Percentiles rank a stretch among this genome's conserved stretches.
Conservation (phyloP, 2,797 vertebrate species). For the Labeo calbasu region DNA sequence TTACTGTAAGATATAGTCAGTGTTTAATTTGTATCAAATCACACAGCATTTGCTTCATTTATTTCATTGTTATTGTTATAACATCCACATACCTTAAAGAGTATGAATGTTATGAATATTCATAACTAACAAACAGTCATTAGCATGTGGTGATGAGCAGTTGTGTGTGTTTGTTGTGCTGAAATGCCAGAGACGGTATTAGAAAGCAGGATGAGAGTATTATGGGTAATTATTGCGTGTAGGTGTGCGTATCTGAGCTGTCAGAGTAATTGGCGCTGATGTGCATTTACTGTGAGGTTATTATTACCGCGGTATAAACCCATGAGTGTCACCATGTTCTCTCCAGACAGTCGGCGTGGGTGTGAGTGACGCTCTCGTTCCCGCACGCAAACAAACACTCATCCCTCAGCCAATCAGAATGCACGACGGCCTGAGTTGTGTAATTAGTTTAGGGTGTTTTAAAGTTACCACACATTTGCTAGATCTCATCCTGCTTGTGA, state of each 20-base stretch:
- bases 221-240: constrained; percentile 10
- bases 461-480: background rate
- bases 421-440: background rate
- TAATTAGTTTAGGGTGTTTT: background rate
- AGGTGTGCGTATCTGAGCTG: background rate
- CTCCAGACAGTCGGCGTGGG: constrained; percentile 23
- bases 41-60: background rate
- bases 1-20: background rate
- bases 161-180: background rate
- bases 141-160: background rate
- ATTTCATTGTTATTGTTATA: background rate
- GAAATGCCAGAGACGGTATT: background rate
- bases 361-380: constrained; percentile 16
- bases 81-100: background rate
- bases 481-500: background rate
- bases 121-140: background rate
- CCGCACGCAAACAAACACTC: background rate
- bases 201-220: background rate
- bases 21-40: background rate
- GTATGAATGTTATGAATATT: background rate
- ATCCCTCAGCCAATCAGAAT: constrained; percentile 2
- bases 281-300: constrained; percentile 3
- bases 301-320: constrained; percentile 10
- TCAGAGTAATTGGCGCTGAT: background rate
- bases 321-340: constrained; percentile 10